Base-by-base conservation (phyloP, 1,140 invertebrate genomes). In the Dryas iulia region DNA sequence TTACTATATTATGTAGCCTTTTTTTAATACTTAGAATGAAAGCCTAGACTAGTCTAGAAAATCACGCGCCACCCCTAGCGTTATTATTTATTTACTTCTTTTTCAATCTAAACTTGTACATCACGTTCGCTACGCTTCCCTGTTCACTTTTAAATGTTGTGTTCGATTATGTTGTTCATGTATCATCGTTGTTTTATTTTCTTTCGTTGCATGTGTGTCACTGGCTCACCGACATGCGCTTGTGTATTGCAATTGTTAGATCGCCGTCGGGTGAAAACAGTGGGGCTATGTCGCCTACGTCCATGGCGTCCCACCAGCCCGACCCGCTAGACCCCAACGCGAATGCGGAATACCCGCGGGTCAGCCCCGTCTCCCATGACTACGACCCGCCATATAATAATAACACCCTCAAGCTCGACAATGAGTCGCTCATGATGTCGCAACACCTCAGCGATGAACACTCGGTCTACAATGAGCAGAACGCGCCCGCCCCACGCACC, bases 391-490 rank as follows among this genome's bases (percentile, higher is more conserved):
- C 85, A 0, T 92, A 89, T 75, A 92, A 92, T 76, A 92, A 92
- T 77, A 92, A 91, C 73, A 89, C 86, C 28, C 73, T 91, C 54
- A 92, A 92, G 73, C 81, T 91, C 14, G 92, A 92, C 73, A 84
- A 84, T 69, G 92, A 92, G 60, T 90, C 89, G 25, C 82, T 91
- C 53, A 85, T 87, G 66, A 84, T 91, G 80, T 92, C 91, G 8
- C 87, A 89, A 5, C 87, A 89, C 61, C 71, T 87, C 14, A 84
- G 72, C 71, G 89, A 92, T 60, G 87, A 88, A 57, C 82, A 87
- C 30, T 78, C 85, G 25, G 79, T 74, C 26, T 86, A 87, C 8
- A 82, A 85, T 33, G 87, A 86, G 4, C 79, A 79, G 31, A 83
- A 79, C 59, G 59, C 73, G 6, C 66, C 72, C 35, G 69, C 61